phyloP scores from a whole-genome alignment of 2,797 vertebrate species.

The Phrynocephalus forsythii region DNA sequence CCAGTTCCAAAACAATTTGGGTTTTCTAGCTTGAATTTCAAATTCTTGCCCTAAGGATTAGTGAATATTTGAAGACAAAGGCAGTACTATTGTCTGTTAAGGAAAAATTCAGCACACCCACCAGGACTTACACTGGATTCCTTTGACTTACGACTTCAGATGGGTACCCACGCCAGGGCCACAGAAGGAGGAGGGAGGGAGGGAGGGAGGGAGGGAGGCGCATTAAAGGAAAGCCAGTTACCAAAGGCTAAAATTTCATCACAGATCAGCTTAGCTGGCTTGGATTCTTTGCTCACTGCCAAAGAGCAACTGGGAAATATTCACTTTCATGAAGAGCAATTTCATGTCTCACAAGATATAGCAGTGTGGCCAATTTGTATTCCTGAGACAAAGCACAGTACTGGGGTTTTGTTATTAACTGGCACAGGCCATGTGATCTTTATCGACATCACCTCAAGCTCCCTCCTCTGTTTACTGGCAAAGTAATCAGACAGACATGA shows the following conservation, averaged over 20 bases:
- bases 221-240: slow-evolving; percentile 51
- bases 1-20: slow-evolving; percentile 10
- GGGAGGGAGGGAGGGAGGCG: slow-evolving; percentile 23
- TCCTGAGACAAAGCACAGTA: neutral
- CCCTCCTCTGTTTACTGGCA: neutral
- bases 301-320: slow-evolving; percentile 47
- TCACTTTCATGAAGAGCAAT: neutral
- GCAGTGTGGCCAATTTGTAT: neutral
- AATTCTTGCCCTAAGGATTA: slow-evolving; percentile 1
- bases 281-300: slow-evolving; percentile 27
- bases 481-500: neutral
- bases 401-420: neutral
- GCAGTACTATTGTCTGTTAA: slow-evolving; percentile 13
- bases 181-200: neutral
- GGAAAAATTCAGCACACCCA: slow-evolving; percentile 48
- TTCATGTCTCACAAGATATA: neutral
- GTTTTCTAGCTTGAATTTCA: slow-evolving; percentile 18
- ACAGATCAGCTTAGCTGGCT: slow-evolving; percentile 9
- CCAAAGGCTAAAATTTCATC: slow-evolving; percentile 5
- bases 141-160: slow-evolving; percentile 7
- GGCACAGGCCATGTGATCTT: neutral
- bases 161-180: slow-evolving; percentile 6
- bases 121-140: slow-evolving; percentile 20
- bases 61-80: slow-evolving; percentile 35
- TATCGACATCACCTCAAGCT: neutral